Evolutionary conservation across 2,888 invertebrate species (phyloP).

Genomic region (Mythimna albipuncta): DNA sequence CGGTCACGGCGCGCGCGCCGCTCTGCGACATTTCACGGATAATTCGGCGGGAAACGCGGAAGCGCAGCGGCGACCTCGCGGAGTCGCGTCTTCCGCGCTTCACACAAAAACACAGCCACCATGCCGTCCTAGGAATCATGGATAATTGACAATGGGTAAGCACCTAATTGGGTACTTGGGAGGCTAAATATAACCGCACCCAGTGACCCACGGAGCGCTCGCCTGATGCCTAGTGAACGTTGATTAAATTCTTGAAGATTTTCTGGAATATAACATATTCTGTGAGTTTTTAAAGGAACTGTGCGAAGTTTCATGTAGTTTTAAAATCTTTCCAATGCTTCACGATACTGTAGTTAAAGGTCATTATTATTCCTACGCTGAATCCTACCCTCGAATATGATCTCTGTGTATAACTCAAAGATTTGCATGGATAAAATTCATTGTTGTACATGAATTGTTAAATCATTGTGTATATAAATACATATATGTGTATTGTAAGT

Average conservation of each 20-base stretch:
- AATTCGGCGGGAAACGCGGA: conserved; percentile 77
- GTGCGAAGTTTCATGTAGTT: not conserved
- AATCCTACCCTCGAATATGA: too few species aligned
- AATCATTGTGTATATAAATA: too few species aligned
- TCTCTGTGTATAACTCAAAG: too few species aligned
- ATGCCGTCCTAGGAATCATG: conserved; percentile 65
- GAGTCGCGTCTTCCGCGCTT: conserved; percentile 78
- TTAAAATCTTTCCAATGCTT: not conserved
- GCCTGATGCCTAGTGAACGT: not conserved
- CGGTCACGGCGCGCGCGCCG: conserved; percentile 68
- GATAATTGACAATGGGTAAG: conserved; percentile 65
- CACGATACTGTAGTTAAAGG: too few species aligned
- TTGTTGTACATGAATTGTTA: too few species aligned
- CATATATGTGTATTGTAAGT: too few species aligned
- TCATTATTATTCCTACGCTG: too few species aligned
- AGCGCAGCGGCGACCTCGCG: conserved; percentile 66
- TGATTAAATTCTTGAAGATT: not conserved
- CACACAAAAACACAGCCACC: conserved; percentile 69
- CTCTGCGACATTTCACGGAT: conserved; percentile 70
- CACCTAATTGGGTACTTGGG: conserved; percentile 43
- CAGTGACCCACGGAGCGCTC: conserved; percentile 22
- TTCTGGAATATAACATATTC: conserved; percentile 1
- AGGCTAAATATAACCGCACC: conserved; percentile 52
- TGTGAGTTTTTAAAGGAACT: not conserved
- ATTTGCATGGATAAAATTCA: too few species aligned